phyloP scores from a whole-genome alignment of 2,888 invertebrate genomes.

The Tanytarsus gracilentus region DNA sequence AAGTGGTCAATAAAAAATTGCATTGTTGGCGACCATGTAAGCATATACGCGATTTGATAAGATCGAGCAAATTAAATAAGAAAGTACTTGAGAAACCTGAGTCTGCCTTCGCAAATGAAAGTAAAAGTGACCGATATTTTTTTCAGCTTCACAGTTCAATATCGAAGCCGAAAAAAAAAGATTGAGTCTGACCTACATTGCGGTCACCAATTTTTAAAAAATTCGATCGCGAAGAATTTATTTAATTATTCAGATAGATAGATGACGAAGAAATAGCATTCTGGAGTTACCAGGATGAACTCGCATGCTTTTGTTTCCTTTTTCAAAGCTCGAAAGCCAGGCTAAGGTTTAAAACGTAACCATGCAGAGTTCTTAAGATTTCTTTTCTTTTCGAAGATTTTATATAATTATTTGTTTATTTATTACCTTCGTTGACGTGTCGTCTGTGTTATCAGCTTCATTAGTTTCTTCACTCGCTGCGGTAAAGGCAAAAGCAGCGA shows the following conservation, averaged over 20 bases:
- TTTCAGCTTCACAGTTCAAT: neutral
- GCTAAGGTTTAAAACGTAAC: too few relatives aligned
- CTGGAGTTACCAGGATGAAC: too few relatives aligned
- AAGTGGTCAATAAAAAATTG: neutral
- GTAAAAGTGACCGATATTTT: conserved; percentile 22
- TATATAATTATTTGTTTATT: too few relatives aligned
- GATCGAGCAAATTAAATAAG: neutral
- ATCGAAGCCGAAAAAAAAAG: conserved; percentile 3
- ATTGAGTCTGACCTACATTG: neutral
- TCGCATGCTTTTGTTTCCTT: too few relatives aligned
- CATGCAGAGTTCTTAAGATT: too few relatives aligned
- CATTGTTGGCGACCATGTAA: neutral
- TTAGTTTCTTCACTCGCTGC: neutral
- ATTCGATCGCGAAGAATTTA: neutral
- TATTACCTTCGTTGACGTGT: neutral
- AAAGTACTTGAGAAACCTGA: conserved; percentile 8
- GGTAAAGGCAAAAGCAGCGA: neutral
- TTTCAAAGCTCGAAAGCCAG: neutral
- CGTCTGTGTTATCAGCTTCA: neutral
- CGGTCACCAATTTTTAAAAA: too few relatives aligned
- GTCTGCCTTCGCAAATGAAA: neutral
- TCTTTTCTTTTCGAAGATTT: too few relatives aligned
- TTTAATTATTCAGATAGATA: too few relatives aligned
- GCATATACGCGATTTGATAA: neutral
- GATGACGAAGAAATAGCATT: too few relatives aligned